Conservation (phyloP, 2,797 vertebrate genomes). For the Myripristis jacobus region DNA sequence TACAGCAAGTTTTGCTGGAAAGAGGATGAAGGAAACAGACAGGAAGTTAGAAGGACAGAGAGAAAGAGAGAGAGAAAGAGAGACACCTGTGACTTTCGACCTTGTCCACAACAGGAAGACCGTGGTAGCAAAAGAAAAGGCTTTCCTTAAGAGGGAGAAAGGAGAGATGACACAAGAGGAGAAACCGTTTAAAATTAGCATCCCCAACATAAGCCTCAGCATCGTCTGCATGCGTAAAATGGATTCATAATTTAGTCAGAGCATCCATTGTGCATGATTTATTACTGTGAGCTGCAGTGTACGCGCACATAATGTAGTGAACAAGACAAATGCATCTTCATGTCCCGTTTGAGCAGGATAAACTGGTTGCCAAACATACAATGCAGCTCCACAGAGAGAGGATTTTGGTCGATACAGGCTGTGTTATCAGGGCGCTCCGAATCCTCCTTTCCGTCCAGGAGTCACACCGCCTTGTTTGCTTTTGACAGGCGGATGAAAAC, state of each 20-base stretch:
- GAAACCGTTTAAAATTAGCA: background rate
- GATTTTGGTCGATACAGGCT: background rate
- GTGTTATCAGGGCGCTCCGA: slow-evolving; percentile 37
- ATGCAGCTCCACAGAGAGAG: background rate
- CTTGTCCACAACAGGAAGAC: slow-evolving; percentile 80
- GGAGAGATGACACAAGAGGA: background rate
- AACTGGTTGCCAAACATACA: background rate
- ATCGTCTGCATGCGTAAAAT: no score
- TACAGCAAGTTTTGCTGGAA: slow-evolving; percentile 58
- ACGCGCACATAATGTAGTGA: background rate
- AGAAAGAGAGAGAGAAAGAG: slow-evolving; percentile 72
- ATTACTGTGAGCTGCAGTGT: background rate
- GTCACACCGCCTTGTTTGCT: slow-evolving; percentile 49
- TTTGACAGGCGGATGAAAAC: slow-evolving; percentile 58
- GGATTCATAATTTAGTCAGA: background rate
- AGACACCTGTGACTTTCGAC: slow-evolving; percentile 85
- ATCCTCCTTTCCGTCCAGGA: slow-evolving; percentile 55
- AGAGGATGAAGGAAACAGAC: slow-evolving; percentile 78
- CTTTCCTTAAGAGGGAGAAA: slow-evolving; percentile 13
- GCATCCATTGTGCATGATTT: background rate
- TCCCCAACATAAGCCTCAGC: no score
- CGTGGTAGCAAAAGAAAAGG: slow-evolving; percentile 68
- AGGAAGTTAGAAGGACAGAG: slow-evolving; percentile 77
- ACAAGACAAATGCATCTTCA: background rate
- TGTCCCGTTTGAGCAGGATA: background rate